phyloP scores from a whole-genome alignment of 2,113 vertebrate genomes.

The Clarias gariepinus region DNA sequence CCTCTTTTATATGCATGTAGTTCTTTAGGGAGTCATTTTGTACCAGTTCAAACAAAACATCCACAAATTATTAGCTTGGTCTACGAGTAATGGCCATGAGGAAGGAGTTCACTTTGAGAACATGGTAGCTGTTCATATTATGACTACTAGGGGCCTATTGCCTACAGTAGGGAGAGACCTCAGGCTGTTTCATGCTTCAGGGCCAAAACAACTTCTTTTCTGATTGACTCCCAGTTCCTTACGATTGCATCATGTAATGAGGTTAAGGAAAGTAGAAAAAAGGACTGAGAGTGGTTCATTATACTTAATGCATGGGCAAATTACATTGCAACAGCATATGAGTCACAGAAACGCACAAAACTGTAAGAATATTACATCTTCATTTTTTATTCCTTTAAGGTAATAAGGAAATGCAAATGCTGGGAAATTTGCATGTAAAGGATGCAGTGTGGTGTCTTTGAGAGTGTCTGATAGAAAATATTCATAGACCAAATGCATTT shows the following conservation, averaged over 20 bases:
- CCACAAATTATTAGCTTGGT: conserved; percentile 70
- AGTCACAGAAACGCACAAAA: conserved; percentile 17
- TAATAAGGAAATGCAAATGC: conserved; percentile 33
- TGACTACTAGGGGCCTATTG: background rate
- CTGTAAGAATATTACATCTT: conserved; percentile 2
- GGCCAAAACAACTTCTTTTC: conserved; percentile 27
- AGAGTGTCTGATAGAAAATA: conserved; percentile 13
- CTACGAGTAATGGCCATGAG: conserved; percentile 65
- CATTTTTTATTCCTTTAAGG: conserved; percentile 14
- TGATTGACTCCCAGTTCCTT: conserved; percentile 49
- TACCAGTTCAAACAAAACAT: conserved; percentile 71
- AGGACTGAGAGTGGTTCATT: conserved; percentile 29
- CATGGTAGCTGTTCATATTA: conserved; percentile 45
- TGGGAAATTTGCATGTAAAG: conserved; percentile 26
- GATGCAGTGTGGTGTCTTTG: background rate
- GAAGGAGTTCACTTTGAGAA: conserved; percentile 61
- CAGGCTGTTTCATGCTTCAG: conserved; percentile 24
- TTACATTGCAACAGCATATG: conserved; percentile 40
- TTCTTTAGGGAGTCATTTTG: conserved; percentile 72
- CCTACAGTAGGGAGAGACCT: conserved; percentile 12
- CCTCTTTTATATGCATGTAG: conserved; percentile 24
- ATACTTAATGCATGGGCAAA: conserved; percentile 38
- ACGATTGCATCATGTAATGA: conserved; percentile 52
- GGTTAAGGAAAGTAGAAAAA: conserved; percentile 41
- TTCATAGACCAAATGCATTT: background rate